Base-by-base conservation (phyloP, 64 coral and sea anemone species). In the Porites australiensis region DNA sequence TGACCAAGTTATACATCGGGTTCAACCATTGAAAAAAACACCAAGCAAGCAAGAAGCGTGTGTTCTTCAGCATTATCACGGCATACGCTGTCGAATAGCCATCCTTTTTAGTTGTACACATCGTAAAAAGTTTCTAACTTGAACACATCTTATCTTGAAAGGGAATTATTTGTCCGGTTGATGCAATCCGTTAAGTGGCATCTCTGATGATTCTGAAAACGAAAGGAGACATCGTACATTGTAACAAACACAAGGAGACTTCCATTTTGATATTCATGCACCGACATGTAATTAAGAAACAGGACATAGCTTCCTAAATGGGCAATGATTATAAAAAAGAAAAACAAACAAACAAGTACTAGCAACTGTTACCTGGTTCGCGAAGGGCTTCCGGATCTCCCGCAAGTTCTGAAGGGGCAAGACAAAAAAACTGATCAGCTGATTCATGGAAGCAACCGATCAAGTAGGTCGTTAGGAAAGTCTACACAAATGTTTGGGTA, bases 341-440 rank as follows among this genome's bases (percentile, higher is more conserved):
- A 57, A 3, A 7, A 12, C 12, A 57, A 7, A 57, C 12, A 12
- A 4, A 57, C 7, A 57, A 9, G 6, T 12, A 57, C 54, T 9
- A 57, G 5, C 7, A n/a, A 19, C 3, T 23, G 2, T 85, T 93
- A 96, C 95, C 95, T 96, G 95, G 90, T 76, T 96, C 95, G 50
- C 64, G 90, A 47, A 96, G 87, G 21, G 72, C 86, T 77, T 86
- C 77, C 2, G 85, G 86, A 87, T 96, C 72, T 48, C 95, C 95
- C 44, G 79, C 86, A 76, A 96, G 77, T 96, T 96, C 95, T 96
- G 46, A 75, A 78, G 44, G 64, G 3, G 72, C 64, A 77, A 48
- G 13, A 90, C 37, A n/a, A 14, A 12, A 78, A 6, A 77, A 53
- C 3, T 13, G 49, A 18, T 50, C 0, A 44, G 4, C 11, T 75